Percentiles rank a stretch among this genome's conserved stretches.
These are phyloP conservation scores for Hemiprocne comata DNA, from an alignment of 2,113 vertebrate species.

Conservation along the genomic window DNA sequence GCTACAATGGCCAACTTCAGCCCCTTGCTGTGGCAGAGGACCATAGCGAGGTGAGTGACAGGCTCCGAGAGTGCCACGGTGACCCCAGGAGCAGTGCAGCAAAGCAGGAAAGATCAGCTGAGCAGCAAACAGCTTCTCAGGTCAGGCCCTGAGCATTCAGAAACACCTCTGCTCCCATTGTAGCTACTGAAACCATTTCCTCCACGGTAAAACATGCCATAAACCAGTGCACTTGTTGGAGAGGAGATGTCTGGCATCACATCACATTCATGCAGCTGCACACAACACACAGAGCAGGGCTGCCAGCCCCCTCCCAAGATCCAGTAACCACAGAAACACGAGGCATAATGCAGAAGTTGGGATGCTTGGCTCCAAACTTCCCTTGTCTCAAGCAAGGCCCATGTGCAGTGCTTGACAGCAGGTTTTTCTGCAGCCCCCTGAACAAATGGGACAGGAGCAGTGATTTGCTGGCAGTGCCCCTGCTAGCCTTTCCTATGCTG, in stretches of 20 bases:
- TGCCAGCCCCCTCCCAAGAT: background rate
- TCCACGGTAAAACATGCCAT: background rate
- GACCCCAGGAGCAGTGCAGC: background rate
- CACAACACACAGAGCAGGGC: background rate
- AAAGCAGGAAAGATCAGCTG: background rate
- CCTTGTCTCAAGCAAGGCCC: background rate
- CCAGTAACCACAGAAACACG: background rate
- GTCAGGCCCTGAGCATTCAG: background rate
- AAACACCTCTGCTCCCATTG: background rate
- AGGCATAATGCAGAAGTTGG: background rate
- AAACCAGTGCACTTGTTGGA: background rate
- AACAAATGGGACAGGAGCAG: background rate
- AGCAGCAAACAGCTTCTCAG: constrained; percentile 8
- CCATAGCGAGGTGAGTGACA: background rate
- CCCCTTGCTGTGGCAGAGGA: background rate
- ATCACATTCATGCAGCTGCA: background rate
- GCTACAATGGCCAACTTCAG: background rate
- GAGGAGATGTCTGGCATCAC: background rate
- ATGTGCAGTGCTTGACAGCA: background rate
- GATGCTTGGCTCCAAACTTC: background rate
- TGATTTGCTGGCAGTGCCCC: background rate
- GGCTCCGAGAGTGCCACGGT: background rate
- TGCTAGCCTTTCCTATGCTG: background rate
- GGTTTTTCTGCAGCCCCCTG: background rate
- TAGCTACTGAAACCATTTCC: background rate